Conservation (phyloP, 2,113 vertebrate genomes). For the Anhinga anhinga region DNA sequence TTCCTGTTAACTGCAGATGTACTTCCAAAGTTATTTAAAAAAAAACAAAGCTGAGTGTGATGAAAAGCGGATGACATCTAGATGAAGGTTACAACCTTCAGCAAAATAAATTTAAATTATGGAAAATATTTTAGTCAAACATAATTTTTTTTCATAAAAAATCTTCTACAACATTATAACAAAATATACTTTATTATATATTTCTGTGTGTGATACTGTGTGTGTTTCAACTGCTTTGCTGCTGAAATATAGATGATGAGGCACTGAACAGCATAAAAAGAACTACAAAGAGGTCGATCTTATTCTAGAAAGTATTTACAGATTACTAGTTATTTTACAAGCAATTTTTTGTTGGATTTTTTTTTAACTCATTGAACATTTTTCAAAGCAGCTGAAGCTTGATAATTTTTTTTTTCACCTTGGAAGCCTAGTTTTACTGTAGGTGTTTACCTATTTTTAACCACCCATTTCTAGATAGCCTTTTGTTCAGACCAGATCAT, state of each 20-base stretch:
- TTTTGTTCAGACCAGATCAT: background rate
- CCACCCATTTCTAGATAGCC: background rate
- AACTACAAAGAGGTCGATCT: background rate
- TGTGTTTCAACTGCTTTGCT: background rate
- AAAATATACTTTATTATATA: background rate
- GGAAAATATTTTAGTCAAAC: background rate
- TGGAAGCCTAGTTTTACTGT: background rate
- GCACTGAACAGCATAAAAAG: background rate
- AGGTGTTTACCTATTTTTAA: background rate
- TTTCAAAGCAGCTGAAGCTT: background rate
- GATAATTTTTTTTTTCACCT: background rate
- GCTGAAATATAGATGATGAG: background rate
- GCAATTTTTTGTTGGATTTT: background rate
- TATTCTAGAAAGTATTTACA: background rate
- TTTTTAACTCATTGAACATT: background rate
- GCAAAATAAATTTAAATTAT: background rate
- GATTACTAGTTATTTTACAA: background rate
- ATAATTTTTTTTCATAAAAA: background rate
- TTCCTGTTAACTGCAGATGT: background rate
- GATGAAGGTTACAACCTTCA: background rate
- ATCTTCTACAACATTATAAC: background rate
- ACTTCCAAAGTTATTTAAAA: background rate
- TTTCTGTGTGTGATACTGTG: background rate
- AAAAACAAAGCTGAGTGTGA: background rate
- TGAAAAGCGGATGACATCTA: background rate